Percentiles rank a stretch among this genome's conserved stretches.
Conservation (phyloP, 2,113 vertebrate species). For the Emydura subglobosa region DNA sequence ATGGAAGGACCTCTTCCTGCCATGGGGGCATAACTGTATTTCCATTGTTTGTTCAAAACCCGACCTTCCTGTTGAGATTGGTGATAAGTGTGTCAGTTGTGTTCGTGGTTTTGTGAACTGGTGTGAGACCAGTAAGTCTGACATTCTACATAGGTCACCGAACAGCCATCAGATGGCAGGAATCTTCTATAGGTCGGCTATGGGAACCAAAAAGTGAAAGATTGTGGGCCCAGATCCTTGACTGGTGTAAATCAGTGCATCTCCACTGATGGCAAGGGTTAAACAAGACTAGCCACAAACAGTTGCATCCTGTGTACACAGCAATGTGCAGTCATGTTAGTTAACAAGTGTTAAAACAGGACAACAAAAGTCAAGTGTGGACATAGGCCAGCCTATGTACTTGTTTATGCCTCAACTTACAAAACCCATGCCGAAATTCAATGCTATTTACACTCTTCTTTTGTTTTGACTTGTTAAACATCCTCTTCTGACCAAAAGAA, state of each 20-base stretch:
- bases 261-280: neutral
- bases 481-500: neutral
- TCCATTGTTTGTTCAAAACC: neutral
- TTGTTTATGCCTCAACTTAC: neutral
- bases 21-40: rapidly evolving
- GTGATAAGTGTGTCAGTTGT: neutral
- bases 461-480: neutral
- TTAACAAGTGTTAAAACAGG: neutral
- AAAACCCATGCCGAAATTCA: neutral
- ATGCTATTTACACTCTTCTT: neutral
- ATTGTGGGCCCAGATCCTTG: neutral
- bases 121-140: neutral
- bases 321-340: neutral
- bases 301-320: constrained; percentile 13
- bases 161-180: too few species aligned
- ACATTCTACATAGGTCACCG: neutral
- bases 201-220: neutral
- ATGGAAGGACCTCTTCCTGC: neutral
- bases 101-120: neutral
- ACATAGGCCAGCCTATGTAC: neutral
- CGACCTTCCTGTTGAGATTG: neutral
- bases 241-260: neutral
- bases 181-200: neutral
- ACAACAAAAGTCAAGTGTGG: neutral
- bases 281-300: neutral